Evolutionary conservation across 2,888 invertebrate species (phyloP), one percentile per base, ranked within the genome.

Genomic region (Melipona beecheii): DNA sequence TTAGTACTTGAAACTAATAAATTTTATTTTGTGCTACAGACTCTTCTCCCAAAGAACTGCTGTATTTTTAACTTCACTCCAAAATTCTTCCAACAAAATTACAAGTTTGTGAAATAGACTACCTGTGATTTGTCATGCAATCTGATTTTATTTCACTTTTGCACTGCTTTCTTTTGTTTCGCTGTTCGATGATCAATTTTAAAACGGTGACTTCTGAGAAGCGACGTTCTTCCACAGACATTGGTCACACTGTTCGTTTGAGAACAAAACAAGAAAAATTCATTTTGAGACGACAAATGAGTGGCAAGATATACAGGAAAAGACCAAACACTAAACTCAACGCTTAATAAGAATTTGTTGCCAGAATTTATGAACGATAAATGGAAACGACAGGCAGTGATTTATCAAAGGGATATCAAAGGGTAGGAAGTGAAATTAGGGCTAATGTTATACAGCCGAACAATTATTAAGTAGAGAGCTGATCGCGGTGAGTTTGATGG

Each of bases 381-480:
- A 31, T 72, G 52, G 62, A 80, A 80, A 54, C 69, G 19, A 71
- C 15, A 27, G 62, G 62, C 70, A 56, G 36, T 71, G 56, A 76
- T 76, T 83, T 65, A 58, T 15, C 31, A 31, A 50, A 6, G 19
- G 56, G 49, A 80, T 77, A 70, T 77, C n/a, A n/a, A n/a, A 70
- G 71, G n/a, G 52, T 70, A 49, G 65, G 36, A 76, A 81, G 78
- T 72, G 60, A 75, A 80, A 75, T 77, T 68, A 80, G 65, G 66
- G 58, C 5, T 71, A 74, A 68, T 52, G 49, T 19, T 43, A 72
- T 19, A 27, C 21, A 62, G 15, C 24, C 36, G 49, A 70, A 85
- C 71, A 86, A 75, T 75, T 68, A 72, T 56, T 74, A 74, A 81
- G 27, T 77, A 19, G 9, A 60, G 60, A 68, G 50, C n/a, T 58